These are phyloP conservation scores for Furnarius figulus DNA, from an alignment of 2,113 vertebrate genomes.

Conservation along the genomic window DNA sequence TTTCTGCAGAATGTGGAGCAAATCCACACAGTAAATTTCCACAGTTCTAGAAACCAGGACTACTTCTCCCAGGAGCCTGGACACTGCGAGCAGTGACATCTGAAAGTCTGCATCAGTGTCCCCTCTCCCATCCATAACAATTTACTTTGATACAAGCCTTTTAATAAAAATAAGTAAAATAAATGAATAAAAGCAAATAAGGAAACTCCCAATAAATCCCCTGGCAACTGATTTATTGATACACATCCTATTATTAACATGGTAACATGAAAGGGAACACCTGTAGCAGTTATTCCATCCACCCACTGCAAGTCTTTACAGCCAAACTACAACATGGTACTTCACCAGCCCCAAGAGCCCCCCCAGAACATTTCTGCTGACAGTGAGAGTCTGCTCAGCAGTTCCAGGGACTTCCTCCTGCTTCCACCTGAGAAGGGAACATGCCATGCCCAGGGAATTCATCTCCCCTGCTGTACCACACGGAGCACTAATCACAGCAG, in stretches of 20 bases:
- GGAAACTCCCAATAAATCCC: not conserved
- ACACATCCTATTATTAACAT: not conserved
- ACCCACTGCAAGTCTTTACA: not conserved
- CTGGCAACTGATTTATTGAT: not conserved
- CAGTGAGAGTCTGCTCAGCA: not conserved
- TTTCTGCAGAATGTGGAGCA: not conserved
- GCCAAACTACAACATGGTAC: not conserved
- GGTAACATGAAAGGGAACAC: not conserved
- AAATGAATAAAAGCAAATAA: not conserved
- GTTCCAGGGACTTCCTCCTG: not conserved
- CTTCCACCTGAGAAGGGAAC: not conserved
- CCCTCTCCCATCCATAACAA: not conserved
- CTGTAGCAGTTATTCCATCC: not conserved
- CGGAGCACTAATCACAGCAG: not conserved
- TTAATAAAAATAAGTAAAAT: not conserved
- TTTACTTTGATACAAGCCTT: not conserved
- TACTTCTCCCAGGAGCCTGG: accelerated
- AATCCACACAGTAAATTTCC: not conserved
- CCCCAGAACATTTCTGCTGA: not conserved
- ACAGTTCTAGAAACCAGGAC: not conserved
- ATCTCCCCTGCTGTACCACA: not conserved
- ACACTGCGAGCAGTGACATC: not conserved
- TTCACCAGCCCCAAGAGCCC: not conserved
- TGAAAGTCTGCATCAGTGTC: not conserved
- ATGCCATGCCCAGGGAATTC: not conserved